A percentile compares a stretch with the other conserved stretches of the same genome.
Conservation (phyloP, 1,140 invertebrate species). For the Melipona quadrifasciata region DNA sequence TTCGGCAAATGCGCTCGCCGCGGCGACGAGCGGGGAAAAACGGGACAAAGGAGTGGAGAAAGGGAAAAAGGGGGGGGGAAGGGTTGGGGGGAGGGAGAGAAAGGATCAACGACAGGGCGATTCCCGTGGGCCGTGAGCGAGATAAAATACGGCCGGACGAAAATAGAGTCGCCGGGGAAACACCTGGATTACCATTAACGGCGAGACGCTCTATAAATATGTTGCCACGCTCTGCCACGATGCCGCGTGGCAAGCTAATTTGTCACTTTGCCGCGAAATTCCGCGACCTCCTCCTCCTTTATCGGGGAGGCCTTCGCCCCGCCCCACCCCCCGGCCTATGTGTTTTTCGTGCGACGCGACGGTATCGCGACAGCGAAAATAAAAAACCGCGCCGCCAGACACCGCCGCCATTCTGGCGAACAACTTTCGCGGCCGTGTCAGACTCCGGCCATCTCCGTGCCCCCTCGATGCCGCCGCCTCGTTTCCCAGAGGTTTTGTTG, state of each 20-base stretch:
- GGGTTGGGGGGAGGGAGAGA: not conserved
- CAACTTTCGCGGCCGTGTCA: conserved; percentile 24
- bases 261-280: conserved; percentile 50
- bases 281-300: conserved; percentile 27
- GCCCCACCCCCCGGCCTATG: not conserved
- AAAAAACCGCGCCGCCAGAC: conserved; percentile 18
- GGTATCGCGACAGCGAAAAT: conserved; percentile 45
- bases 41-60: not conserved
- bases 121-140: conserved; percentile 29
- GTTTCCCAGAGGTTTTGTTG: not conserved
- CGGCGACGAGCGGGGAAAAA: too few relatives aligned
- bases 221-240: conserved; percentile 21
- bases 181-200: conserved; percentile 53
- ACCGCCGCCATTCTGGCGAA: conserved; percentile 1
- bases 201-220: conserved; percentile 49
- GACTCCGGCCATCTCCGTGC: not conserved
- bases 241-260: conserved; percentile 28
- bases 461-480: not conserved
- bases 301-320: not conserved
- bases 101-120: not conserved
- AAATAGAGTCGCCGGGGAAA: conserved; percentile 49
- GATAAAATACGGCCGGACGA: conserved; percentile 43
- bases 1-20: not conserved
- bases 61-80: not conserved
- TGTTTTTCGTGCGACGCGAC: conserved; percentile 30